Evolutionary conservation across 2,888 invertebrate genomes (phyloP).

Genomic region (Kryphioiulus occultus): DNA sequence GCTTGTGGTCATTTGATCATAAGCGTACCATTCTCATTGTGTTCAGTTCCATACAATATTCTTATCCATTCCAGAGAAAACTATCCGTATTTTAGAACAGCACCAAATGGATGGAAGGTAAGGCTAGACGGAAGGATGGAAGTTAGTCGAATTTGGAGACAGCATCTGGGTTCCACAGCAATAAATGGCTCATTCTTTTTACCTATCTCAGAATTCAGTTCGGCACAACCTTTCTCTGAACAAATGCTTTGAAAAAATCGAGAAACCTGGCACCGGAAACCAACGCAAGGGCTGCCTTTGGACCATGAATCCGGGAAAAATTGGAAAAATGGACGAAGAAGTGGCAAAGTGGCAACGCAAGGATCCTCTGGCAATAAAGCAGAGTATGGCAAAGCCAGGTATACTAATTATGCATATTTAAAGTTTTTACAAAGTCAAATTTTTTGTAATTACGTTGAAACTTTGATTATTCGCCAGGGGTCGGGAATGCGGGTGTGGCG

Average conservation of each 20-base stretch:
- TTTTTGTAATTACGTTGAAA: no score
- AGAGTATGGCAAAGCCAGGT: constrained; percentile 94
- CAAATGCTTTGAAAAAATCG: constrained; percentile 98
- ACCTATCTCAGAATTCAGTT: constrained; percentile 80
- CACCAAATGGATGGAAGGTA: constrained; percentile 94
- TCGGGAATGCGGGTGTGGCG: no score
- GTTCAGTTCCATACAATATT: constrained; percentile 47
- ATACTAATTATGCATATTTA: constrained; percentile 54
- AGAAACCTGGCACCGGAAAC: constrained; percentile 76
- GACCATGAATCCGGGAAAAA: constrained; percentile 96
- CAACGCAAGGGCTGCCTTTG: constrained; percentile 87
- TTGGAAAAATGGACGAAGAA: constrained; percentile 97
- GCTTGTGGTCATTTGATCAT: no score
- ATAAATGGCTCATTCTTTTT: no score
- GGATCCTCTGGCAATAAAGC: constrained; percentile 89
- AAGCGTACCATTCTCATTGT: constrained; percentile 40
- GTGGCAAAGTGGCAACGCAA: constrained; percentile 97
- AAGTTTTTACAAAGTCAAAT: no score
- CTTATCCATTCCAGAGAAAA: constrained; percentile 77
- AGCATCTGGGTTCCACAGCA: no score
- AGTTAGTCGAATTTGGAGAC: no score
- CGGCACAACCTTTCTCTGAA: constrained; percentile 96
- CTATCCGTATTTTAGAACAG: constrained; percentile 98
- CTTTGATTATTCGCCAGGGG: no score
- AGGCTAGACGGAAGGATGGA: no score